Conservation (phyloP, 2,113 vertebrate genomes). For the Piprites chloris region DNA sequence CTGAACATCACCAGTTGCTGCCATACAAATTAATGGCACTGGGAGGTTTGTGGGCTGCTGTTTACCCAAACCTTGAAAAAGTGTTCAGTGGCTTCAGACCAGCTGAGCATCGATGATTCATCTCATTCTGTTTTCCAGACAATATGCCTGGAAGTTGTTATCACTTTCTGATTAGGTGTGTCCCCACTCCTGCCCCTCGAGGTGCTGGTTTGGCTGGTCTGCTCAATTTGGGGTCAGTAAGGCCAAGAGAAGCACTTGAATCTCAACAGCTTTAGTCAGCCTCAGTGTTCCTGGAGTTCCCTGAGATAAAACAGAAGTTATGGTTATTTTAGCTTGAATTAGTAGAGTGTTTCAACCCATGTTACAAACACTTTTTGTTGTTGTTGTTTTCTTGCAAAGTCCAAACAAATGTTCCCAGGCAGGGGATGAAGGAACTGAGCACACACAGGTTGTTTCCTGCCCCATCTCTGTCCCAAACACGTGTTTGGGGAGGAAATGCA, state of each 20-base stretch:
- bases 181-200: neutral
- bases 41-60: neutral
- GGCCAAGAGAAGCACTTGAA: neutral
- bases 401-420: neutral
- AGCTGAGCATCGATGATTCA: accelerated
- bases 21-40: neutral
- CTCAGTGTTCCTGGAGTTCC: neutral
- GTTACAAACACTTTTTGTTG: neutral
- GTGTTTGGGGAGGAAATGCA: neutral
- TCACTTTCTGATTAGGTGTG: neutral
- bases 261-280: neutral
- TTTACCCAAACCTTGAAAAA: neutral
- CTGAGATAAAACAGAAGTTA: neutral
- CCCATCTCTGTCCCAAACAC: neutral
- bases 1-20: neutral
- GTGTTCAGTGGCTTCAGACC: neutral
- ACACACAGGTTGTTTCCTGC: neutral
- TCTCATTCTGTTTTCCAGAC: neutral
- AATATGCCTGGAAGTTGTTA: neutral
- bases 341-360: neutral
- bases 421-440: neutral
- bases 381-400: neutral
- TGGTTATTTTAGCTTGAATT: neutral
- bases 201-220: neutral
- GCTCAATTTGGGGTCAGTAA: neutral